A percentile compares a stretch with the other conserved stretches of the same genome.
Conservation (phyloP, 2,113 vertebrate species). For the Callopanchax toddi region DNA sequence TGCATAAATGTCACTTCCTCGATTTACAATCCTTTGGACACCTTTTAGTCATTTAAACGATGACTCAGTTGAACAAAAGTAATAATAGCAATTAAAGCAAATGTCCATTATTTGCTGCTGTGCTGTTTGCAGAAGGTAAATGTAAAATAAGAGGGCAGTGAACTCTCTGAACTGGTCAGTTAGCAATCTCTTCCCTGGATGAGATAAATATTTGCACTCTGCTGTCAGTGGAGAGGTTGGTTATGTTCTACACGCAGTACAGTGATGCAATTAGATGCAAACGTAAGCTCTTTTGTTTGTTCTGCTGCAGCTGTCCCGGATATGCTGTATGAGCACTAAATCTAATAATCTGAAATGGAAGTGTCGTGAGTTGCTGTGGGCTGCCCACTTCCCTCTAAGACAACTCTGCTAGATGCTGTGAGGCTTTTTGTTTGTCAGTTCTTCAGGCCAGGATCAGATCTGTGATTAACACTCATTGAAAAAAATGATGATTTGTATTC, state of each 20-base stretch:
- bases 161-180: constrained; percentile 4
- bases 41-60: too few relatives aligned
- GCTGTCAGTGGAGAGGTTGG: constrained; percentile 2
- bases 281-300: constrained; percentile 19
- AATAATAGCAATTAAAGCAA: too few relatives aligned
- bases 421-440: constrained; percentile 1
- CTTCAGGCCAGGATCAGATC: not conserved
- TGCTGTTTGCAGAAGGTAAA: not conserved
- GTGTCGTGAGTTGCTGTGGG: constrained; percentile 14
- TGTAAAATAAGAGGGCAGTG: not conserved
- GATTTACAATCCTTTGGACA: too few relatives aligned
- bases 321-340: constrained; percentile 9
- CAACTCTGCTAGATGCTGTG: constrained; percentile 15
- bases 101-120: too few relatives aligned
- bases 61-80: too few relatives aligned
- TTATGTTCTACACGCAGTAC: constrained; percentile 17
- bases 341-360: constrained; percentile 42
- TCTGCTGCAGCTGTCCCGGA: constrained; percentile 1
- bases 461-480: too few relatives aligned
- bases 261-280: constrained; percentile 8
- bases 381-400: constrained; percentile 9
- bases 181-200: constrained; percentile 1
- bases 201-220: constrained; percentile 6
- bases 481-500: too few relatives aligned
- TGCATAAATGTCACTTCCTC: constrained; percentile 14